phyloP scores from a whole-genome alignment of 2,888 invertebrate species.

The Heteromyza rotundicornis region DNA sequence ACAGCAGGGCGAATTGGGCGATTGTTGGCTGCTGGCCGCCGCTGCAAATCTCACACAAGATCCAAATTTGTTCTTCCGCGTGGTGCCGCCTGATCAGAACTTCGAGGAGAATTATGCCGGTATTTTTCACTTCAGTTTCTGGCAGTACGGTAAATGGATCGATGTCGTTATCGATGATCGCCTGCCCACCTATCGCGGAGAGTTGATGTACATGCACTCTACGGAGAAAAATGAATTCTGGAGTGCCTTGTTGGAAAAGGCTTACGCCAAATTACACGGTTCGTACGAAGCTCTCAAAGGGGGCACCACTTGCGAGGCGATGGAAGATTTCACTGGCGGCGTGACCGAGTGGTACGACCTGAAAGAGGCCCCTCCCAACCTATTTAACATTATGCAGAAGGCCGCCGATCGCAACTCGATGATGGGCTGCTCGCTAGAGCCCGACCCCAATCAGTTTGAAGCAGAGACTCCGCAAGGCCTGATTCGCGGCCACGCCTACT shows the following conservation, averaged over 20 bases:
- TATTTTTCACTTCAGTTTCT: conserved; percentile 93
- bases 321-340: conserved; percentile 98
- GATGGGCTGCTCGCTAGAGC: conserved; percentile 96
- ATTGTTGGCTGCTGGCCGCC: conserved; percentile 96
- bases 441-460: conserved; percentile 82
- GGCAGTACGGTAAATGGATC: conserved; percentile 94
- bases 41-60: conserved; percentile 92
- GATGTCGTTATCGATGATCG: conserved; percentile 94
- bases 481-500: conserved; percentile 92
- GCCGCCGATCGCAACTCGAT: conserved; percentile 90
- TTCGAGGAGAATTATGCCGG: conserved; percentile 95
- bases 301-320: conserved; percentile 96
- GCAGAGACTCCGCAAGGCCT: conserved; percentile 82
- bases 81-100: conserved; percentile 94
- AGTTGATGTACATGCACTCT: conserved; percentile 86
- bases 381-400: conserved; percentile 87
- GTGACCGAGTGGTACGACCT: conserved; percentile 93
- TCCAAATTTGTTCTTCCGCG: conserved; percentile 85
- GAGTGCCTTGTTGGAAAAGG: conserved; percentile 94
- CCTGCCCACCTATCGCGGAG: conserved; percentile 83
- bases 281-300: conserved; percentile 98
- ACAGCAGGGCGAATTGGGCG: conserved; percentile 95
- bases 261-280: conserved; percentile 95
- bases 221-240: conserved; percentile 91
- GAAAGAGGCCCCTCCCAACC: conserved; percentile 79